Base-by-base conservation (phyloP, 2,797 vertebrate genomes). In the Smutsia temminckii region DNA sequence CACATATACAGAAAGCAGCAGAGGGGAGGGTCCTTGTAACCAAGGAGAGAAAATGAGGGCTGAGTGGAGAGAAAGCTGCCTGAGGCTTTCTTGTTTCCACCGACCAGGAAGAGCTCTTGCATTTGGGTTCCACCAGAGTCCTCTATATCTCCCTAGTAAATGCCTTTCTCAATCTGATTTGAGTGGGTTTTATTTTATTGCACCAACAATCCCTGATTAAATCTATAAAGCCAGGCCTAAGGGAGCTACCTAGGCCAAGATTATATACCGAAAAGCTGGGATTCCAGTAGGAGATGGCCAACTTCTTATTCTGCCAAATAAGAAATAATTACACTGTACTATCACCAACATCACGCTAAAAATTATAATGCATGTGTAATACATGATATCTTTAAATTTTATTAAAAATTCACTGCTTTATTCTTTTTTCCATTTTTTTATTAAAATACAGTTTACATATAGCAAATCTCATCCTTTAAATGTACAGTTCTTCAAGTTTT, bases 381-480 rank as follows among this genome's bases (percentile, higher is more conserved):
- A 74, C n/a, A 32, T 37, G 68, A 68, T 49, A 51, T 11, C 77
- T 63, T 53, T 4, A 37, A 69, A 25, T n/a, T 78, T 88, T 49
- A 77, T 71, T 80, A 40, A 77, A 95, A 96, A 72, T 37, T 75
- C 42, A 66, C 25, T n/a, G 12, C 11, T 77, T 74, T 72, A 23
- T 80, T 85, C 68, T 5, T 91, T 95, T 85, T 78, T 29, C 57
- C 75, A 75, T 72, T 87, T 92, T 85, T 84, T 69, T 51, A 55
- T 63, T 63, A 77, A 77, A 74, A 42, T 85, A 49, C 23, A 81
- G 4, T 88, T 88, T 46, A 79, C 8, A 20, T 61, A 49, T 1
- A 89, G 13, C 57, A 88, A 49, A 75, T 40, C 40, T 91, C 51
- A 78, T 16, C 59, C 42, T 77, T 68, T 66, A 55, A 93, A 6